These are phyloP conservation scores for Bombus consobrinus DNA, from an alignment of 1,140 invertebrate species.

Conservation along the genomic window DNA sequence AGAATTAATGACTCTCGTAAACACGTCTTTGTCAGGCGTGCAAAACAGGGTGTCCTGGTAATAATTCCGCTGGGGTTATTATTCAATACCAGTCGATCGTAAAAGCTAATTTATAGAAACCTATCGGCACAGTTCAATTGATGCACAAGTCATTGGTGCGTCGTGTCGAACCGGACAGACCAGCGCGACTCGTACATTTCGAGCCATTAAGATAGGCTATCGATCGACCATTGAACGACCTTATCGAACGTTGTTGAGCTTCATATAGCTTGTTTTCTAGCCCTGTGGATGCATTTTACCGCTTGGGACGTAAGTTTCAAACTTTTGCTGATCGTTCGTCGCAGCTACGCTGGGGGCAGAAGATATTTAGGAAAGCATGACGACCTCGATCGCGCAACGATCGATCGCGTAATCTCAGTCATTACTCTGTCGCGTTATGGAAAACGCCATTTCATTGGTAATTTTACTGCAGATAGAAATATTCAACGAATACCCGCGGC, in stretches of 20 bases:
- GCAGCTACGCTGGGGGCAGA: not conserved
- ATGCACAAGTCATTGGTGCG: conserved; percentile 51
- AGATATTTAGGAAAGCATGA: not conserved
- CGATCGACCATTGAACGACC: conserved; percentile 47
- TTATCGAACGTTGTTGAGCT: conserved; percentile 30
- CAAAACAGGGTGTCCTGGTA: conserved; percentile 64
- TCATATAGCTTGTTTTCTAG: conserved; percentile 21
- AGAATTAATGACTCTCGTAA: conserved; percentile 58
- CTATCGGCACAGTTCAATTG: conserved; percentile 45
- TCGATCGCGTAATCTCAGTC: conserved; percentile 25
- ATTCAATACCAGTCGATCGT: conserved; percentile 68
- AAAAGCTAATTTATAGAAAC: conserved; percentile 67
- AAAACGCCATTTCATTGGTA: not conserved
- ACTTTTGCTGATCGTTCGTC: not conserved
- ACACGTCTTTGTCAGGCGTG: conserved; percentile 51
- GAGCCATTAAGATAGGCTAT: conserved; percentile 66
- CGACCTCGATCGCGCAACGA: not conserved
- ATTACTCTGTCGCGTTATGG: conserved; percentile 1
- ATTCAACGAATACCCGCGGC: not conserved
- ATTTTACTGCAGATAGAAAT: conserved; percentile 1
- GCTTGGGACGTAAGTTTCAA: not conserved
- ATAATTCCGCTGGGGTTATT: conserved; percentile 61
- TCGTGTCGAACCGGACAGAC: not conserved
- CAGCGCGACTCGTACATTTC: conserved; percentile 46
- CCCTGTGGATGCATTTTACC: conserved; percentile 7